Base-by-base conservation (phyloP, 2,888 invertebrate species). In the Linnaemya tessellans region DNA sequence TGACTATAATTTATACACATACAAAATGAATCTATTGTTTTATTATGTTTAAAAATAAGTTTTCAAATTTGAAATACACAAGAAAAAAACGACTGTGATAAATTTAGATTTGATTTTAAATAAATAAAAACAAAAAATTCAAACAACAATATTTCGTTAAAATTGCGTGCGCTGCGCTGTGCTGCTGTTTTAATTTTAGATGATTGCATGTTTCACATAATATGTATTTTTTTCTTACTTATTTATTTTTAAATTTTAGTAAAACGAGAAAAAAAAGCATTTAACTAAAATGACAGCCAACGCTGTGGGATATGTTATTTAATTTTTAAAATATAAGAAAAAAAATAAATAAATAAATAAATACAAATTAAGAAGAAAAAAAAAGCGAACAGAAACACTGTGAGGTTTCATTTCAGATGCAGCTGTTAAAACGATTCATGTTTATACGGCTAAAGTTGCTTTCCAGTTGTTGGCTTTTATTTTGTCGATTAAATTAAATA, bases 221-320 rank as follows among this genome's bases (percentile, higher is more conserved):
- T 75, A 49, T 46, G n/a, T 22, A 51, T 74, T 51, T 51, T 79
- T 65, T 73, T 77, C 77, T 73, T 77, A 74, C 25, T 62, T 43
- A 73, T 79, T 73, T 81, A 74, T 64, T 56, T 81, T 74, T 73
- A 30, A 64, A 65, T 65, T 84, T 74, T 30, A 41, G 25, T 22
- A 41, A 18, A 70, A 15, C 11, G 20, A 49, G 58, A 60, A 51
- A 65, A 64, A 81, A 75, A 84, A 64, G 46, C 82, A 79, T 75
- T 85, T 85, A 65, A 82, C 82, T 82, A 79, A 85, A 85, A 85
- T 82, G 85, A 85, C 85, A 85, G 79, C 74, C 58, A 85, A 35
- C 85, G 82, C 85, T 85, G 85, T 85, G 85, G 85, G 85, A 85
- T 82, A 85, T 85, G 79, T 82, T 85, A 85, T 82, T 85, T 82